phyloP scores from a whole-genome alignment of 2,888 invertebrate genomes.

The Monopis laevigella region DNA sequence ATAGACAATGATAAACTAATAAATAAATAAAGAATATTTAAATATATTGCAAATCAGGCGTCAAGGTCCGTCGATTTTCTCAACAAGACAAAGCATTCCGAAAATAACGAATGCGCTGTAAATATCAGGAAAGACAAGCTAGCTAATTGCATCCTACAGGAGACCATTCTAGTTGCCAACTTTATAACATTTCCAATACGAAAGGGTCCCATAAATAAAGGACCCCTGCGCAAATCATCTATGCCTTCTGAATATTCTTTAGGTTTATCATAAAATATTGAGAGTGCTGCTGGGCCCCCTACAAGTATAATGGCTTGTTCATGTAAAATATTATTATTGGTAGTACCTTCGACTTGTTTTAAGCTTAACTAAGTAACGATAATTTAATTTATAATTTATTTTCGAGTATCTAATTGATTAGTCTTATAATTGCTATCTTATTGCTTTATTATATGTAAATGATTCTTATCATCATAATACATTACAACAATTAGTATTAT shows the following conservation, averaged over 20 bases:
- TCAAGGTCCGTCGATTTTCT: too few relatives aligned
- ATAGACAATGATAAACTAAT: too few relatives aligned
- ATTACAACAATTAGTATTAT: too few relatives aligned
- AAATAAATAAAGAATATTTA: not conserved
- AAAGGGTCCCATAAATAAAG: constrained; percentile 11
- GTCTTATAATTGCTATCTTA: too few relatives aligned
- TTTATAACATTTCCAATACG: constrained; percentile 4
- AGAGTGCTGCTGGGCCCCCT: constrained; percentile 1
- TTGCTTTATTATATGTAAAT: too few relatives aligned
- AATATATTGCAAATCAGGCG: too few relatives aligned
- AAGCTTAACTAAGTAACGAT: too few relatives aligned
- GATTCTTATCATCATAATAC: too few relatives aligned
- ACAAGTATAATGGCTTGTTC: constrained; percentile 1
- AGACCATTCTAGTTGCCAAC: constrained; percentile 11
- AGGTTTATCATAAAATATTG: constrained; percentile 8
- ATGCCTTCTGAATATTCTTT: constrained; percentile 20
- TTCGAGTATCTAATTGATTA: too few relatives aligned
- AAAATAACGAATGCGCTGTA: constrained; percentile 28
- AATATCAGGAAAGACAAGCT: constrained; percentile 37
- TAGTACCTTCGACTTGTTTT: too few relatives aligned
- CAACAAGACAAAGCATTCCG: not conserved
- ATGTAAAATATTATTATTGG: too few relatives aligned
- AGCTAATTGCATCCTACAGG: constrained; percentile 34
- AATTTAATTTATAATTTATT: too few relatives aligned
- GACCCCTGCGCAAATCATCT: constrained; percentile 18